Percentiles rank a stretch among this genome's conserved stretches.
Evolutionary conservation across 2,888 invertebrate species (phyloP).

Genomic region (Boloria selene): DNA sequence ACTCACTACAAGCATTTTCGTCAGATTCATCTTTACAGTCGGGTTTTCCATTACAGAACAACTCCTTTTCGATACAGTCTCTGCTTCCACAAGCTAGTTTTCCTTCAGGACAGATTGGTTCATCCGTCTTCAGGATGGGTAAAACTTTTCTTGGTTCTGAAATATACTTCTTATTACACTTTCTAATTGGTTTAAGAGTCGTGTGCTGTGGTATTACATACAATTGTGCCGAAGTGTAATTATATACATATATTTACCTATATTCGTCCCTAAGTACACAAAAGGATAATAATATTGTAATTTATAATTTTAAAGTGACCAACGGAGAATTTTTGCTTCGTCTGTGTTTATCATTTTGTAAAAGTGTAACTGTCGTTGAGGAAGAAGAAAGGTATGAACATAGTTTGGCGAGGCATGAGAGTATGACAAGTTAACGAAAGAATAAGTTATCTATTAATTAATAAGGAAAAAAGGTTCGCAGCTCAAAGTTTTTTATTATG

Average conservation of each 20-base stretch:
- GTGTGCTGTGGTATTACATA: background rate
- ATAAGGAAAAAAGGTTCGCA: conserved; percentile 41
- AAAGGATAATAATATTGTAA: background rate
- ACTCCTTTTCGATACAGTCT: conserved; percentile 94
- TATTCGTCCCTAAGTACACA: background rate
- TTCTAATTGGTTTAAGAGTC: conserved; percentile 1
- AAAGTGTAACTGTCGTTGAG: conserved; percentile 29
- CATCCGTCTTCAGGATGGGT: conserved; percentile 95
- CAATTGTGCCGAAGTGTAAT: conserved; percentile 2
- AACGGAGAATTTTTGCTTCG: conserved; percentile 32
- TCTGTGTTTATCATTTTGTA: conserved; percentile 32
- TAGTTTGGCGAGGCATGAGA: conserved; percentile 42
- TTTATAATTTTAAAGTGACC: conserved; percentile 34
- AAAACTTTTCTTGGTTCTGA: conserved; percentile 94
- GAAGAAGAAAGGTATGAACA: conserved; percentile 40
- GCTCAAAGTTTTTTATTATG: conserved; percentile 39
- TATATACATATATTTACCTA: conserved; percentile 4
- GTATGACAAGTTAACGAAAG: conserved; percentile 53
- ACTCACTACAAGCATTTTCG: conserved; percentile 83
- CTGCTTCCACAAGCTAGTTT: conserved; percentile 96
- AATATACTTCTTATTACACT: conserved; percentile 47
- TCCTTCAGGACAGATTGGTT: conserved; percentile 94
- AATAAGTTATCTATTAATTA: conserved; percentile 38
- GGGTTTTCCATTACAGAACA: conserved; percentile 96
- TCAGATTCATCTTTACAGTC: conserved; percentile 97